Percentiles rank a stretch among this genome's conserved stretches.
Evolutionary conservation across 2,797 vertebrate species (phyloP).

Genomic region (Rhyacichthys aspro): DNA sequence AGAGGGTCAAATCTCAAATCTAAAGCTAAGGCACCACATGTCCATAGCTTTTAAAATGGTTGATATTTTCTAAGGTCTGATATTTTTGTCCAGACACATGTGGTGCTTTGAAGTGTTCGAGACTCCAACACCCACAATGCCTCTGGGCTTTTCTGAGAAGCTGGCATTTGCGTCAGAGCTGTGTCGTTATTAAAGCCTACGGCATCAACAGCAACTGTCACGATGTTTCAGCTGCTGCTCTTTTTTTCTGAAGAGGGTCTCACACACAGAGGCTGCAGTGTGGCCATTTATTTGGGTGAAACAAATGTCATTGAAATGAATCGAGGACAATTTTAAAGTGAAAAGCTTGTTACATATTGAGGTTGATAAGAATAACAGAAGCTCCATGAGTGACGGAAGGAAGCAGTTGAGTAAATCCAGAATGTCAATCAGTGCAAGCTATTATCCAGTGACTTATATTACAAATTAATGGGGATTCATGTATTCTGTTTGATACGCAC

Average conservation of each 20-base stretch:
- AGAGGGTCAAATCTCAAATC: background rate
- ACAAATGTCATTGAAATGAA: no score
- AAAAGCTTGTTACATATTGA: no score
- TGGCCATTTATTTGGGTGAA: no score
- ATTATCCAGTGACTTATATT: no score
- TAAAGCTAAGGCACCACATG: background rate
- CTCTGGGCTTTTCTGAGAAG: background rate
- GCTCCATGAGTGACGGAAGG: no score
- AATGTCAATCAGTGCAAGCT: no score
- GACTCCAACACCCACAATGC: background rate
- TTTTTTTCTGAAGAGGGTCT: background rate
- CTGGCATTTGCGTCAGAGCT: constrained; percentile 5
- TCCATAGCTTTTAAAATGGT: background rate
- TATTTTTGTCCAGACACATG: background rate
- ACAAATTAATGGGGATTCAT: no score
- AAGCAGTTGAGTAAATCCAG: no score
- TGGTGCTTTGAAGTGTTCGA: background rate
- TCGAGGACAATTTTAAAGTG: no score
- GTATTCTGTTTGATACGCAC: no score
- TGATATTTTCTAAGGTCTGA: background rate
- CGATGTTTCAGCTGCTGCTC: background rate
- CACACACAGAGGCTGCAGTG: no score
- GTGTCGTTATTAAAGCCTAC: background rate
- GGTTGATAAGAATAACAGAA: no score
- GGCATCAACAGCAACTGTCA: background rate